These are phyloP conservation scores for Drosophila malerkotliana DNA, from an alignment of 1,140 invertebrate species.

Conservation along the genomic window DNA sequence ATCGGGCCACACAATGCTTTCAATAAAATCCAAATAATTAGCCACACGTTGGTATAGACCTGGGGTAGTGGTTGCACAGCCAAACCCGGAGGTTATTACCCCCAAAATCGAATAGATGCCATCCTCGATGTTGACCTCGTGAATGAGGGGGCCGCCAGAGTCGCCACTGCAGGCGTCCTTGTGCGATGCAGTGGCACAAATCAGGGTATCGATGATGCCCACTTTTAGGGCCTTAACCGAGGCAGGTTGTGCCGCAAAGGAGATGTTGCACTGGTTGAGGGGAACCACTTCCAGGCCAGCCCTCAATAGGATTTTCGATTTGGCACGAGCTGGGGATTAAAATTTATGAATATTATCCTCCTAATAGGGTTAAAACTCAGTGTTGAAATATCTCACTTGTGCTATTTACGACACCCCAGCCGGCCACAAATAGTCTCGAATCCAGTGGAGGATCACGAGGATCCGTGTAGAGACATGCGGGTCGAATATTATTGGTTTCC, in stretches of 20 bases:
- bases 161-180: conserved; percentile 88
- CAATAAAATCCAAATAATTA: conserved; percentile 88
- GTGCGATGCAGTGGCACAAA: conserved; percentile 85
- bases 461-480: conserved; percentile 66
- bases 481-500: conserved; percentile 33
- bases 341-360: not conserved
- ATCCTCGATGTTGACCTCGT: conserved; percentile 59
- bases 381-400: conserved; percentile 45
- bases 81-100: conserved; percentile 88
- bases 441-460: conserved; percentile 41
- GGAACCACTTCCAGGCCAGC: conserved; percentile 57
- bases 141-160: conserved; percentile 88
- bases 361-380: no score
- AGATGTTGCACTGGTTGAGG: conserved; percentile 47
- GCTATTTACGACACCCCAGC: conserved; percentile 68
- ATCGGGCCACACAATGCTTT: conserved; percentile 86
- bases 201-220: conserved; percentile 72
- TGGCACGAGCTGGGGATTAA: conserved; percentile 34
- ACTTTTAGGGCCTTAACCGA: conserved; percentile 16
- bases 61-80: conserved; percentile 86
- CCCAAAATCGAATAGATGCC: conserved; percentile 83
- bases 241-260: conserved; percentile 25
- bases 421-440: conserved; percentile 56
- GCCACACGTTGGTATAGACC: conserved; percentile 88
- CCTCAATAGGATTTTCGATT: conserved; percentile 62